Evolutionary conservation across 2,888 invertebrate species (phyloP).

Genomic region (Ferrisia virgata): DNA sequence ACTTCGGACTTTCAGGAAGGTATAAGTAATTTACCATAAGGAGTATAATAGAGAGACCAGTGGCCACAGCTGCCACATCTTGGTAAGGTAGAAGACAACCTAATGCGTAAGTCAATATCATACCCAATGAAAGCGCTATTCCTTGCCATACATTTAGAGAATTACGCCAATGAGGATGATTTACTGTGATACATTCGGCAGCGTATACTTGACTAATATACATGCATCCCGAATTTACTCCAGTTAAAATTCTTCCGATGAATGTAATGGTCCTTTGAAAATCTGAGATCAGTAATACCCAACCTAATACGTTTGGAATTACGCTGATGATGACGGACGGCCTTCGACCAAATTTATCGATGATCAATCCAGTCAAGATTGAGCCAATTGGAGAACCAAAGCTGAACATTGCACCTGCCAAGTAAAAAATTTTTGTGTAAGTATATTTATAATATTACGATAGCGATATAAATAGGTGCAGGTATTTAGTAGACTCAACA

Average conservation of each 20-base stretch:
- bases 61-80: conserved; percentile 49
- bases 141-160: background rate
- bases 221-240: conserved; percentile 56
- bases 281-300: background rate
- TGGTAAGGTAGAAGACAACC: conserved; percentile 56
- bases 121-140: background rate
- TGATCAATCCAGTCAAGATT: background rate
- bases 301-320: background rate
- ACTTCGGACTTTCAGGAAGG: conserved; percentile 60
- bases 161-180: conserved; percentile 32
- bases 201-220: conserved; percentile 60
- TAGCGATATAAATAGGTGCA: no score
- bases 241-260: conserved; percentile 53
- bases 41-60: conserved; percentile 54
- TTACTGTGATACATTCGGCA: conserved; percentile 51
- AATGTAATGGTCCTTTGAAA: conserved; percentile 47
- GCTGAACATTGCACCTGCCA: background rate
- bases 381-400: conserved; percentile 1
- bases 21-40: conserved; percentile 53
- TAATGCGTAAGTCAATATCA: conserved; percentile 55
- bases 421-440: background rate
- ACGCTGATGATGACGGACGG: background rate
- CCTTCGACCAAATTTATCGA: conserved; percentile 24
- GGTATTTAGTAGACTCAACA: no score
- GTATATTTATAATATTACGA: no score